phyloP scores from a whole-genome alignment of 2,113 vertebrate genomes.

The Crotalus viridis region DNA sequence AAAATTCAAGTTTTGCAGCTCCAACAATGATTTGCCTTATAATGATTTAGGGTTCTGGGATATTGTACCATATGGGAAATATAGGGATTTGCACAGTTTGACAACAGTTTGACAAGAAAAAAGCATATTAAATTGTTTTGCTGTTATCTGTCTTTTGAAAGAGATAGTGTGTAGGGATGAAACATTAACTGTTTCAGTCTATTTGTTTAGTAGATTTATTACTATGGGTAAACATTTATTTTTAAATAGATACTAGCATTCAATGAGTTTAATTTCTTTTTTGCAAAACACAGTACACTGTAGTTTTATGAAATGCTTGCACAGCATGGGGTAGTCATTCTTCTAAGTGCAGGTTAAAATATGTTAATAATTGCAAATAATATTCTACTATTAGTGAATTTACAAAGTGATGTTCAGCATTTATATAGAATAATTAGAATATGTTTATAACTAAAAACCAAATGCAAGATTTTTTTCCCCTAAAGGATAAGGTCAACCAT shows the following conservation, averaged over 20 bases:
- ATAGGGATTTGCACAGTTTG: background rate
- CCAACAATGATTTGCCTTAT: constrained; percentile 5
- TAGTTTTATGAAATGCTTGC: constrained; percentile 5
- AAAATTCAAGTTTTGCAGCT: background rate
- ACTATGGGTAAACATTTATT: rapidly evolving
- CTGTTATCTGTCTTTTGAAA: constrained; percentile 1
- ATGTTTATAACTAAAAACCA: constrained; percentile 28
- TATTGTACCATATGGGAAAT: background rate
- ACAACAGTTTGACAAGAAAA: background rate
- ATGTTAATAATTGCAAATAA: constrained; percentile 45
- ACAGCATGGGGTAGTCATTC: constrained; percentile 16
- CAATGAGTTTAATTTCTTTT: background rate
- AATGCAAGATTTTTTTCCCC: background rate
- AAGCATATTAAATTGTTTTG: background rate
- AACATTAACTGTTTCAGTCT: background rate
- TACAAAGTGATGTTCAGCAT: constrained; percentile 29
- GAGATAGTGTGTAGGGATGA: background rate
- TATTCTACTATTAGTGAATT: constrained; percentile 37
- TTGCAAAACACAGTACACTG: background rate
- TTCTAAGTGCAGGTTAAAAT: constrained; percentile 48
- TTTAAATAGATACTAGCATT: constrained; percentile 4
- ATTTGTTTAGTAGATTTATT: constrained; percentile 4
- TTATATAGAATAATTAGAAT: constrained; percentile 42
- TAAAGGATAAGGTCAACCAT: constrained; percentile 15
- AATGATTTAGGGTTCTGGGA: background rate